A percentile compares a stretch with the other conserved stretches of the same genome.
Conservation (phyloP, 2,888 invertebrate genomes). For the Suillia variegata region DNA sequence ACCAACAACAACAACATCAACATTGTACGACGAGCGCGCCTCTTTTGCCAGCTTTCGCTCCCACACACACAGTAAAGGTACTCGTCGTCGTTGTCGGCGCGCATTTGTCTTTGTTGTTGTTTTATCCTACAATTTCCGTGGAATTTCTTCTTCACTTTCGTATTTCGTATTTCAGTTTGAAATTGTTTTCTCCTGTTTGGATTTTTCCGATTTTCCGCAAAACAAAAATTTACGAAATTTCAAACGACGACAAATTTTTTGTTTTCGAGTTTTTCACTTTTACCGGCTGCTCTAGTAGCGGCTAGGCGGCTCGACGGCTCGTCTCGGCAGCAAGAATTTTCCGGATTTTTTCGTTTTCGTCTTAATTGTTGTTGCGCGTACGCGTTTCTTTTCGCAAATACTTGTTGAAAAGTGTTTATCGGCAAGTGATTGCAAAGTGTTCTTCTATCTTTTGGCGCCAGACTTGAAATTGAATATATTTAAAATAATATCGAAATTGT, state of each 20-base stretch:
- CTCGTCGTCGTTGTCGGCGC: too few relatives aligned
- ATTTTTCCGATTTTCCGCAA: neutral
- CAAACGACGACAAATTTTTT: too few relatives aligned
- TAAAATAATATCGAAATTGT: too few relatives aligned
- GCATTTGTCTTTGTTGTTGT: too few relatives aligned
- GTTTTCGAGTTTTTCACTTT: constrained; percentile 56
- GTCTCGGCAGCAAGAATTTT: constrained; percentile 47
- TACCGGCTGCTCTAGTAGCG: constrained; percentile 55
- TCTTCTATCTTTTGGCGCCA: too few relatives aligned
- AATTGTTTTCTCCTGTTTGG: neutral
- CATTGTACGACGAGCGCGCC: too few relatives aligned
- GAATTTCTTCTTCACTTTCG: neutral
- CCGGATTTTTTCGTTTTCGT: constrained; percentile 32
- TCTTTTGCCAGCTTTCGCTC: neutral
- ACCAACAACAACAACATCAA: too few relatives aligned
- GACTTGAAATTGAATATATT: too few relatives aligned
- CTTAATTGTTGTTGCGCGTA: neutral
- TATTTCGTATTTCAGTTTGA: too few relatives aligned
- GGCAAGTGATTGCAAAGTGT: too few relatives aligned
- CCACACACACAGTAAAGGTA: neutral
- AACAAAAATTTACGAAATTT: constrained; percentile 26
- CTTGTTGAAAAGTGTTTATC: too few relatives aligned
- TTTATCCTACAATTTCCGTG: neutral
- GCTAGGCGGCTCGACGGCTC: constrained; percentile 56
- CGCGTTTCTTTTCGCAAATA: too few relatives aligned